phyloP scores from a whole-genome alignment of 1,140 invertebrate species.

The Drosophila willistoni region DNA sequence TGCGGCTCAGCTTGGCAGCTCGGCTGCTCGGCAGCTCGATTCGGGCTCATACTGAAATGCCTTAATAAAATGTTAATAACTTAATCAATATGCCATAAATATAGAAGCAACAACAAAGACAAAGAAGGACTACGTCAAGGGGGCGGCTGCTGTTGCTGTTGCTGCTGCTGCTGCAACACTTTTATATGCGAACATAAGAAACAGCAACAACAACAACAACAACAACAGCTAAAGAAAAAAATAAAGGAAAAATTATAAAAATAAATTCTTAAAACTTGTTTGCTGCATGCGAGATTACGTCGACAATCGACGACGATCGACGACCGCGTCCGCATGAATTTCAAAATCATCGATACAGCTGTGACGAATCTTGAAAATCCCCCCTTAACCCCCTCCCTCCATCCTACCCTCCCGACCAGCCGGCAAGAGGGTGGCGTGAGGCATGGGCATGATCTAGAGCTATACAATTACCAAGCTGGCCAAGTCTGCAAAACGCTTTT shows the following conservation, averaged over 20 bases:
- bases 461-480: constrained; percentile 47
- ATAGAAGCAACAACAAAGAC: constrained; percentile 45
- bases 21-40: too few species aligned
- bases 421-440: constrained; percentile 28
- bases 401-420: neutral
- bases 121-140: constrained; percentile 28
- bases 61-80: constrained; percentile 81
- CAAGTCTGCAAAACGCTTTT: constrained; percentile 60
- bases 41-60: constrained; percentile 51
- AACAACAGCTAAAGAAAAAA: constrained; percentile 37
- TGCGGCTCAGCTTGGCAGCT: constrained; percentile 39
- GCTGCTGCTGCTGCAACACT: constrained; percentile 57
- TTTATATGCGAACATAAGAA: constrained; percentile 63
- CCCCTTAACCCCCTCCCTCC: neutral
- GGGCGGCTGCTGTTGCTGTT: constrained; percentile 17
- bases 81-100: constrained; percentile 82
- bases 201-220: constrained; percentile 34
- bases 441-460: constrained; percentile 28
- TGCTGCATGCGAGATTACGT: constrained; percentile 76
- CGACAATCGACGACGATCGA: constrained; percentile 41
- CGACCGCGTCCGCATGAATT: constrained; percentile 66
- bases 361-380: constrained; percentile 66
- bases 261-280: constrained; percentile 79
- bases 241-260: constrained; percentile 58
- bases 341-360: constrained; percentile 77